These are phyloP conservation scores for Helicoverpa assulta DNA, from an alignment of 2,888 invertebrate species.

Conservation along the genomic window DNA sequence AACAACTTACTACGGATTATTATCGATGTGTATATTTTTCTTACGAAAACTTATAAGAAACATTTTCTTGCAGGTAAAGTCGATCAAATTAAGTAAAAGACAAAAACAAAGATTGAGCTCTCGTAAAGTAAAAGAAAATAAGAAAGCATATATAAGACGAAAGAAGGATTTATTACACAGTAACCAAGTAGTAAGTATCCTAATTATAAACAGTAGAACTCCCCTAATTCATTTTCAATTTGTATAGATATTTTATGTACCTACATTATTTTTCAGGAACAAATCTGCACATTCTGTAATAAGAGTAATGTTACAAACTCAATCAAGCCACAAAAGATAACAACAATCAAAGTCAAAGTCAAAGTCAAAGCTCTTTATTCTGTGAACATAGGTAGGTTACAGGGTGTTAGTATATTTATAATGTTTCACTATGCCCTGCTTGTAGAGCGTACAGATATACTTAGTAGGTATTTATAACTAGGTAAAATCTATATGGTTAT, in stretches of 20 bases:
- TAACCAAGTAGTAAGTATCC: slow-evolving; percentile 78
- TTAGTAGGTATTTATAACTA: too few species aligned
- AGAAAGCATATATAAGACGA: slow-evolving; percentile 50
- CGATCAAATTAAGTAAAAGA: slow-evolving; percentile 73
- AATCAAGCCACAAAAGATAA: slow-evolving; percentile 69
- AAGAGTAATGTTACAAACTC: slow-evolving; percentile 66
- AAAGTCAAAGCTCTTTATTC: too few species aligned
- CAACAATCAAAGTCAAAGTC: too few species aligned
- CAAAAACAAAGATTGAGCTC: slow-evolving; percentile 72
- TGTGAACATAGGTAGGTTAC: too few species aligned
- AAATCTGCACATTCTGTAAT: slow-evolving; percentile 79
- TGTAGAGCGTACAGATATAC: too few species aligned
- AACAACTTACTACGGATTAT: background rate
- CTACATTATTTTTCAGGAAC: slow-evolving; percentile 72
- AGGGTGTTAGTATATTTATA: too few species aligned
- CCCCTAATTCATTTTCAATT: too few species aligned
- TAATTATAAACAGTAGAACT: too few species aligned
- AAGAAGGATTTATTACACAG: slow-evolving; percentile 67
- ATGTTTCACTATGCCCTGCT: too few species aligned
- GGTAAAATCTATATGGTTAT: too few species aligned
- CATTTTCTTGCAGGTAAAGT: slow-evolving; percentile 70
- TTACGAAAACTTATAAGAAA: background rate
- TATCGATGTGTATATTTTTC: background rate
- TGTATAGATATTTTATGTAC: too few species aligned
- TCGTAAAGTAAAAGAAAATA: slow-evolving; percentile 53